Percentiles rank a stretch among this genome's conserved stretches.
Evolutionary conservation across 1,140 invertebrate species (phyloP).

Genomic region (Drosophila nikananu): DNA sequence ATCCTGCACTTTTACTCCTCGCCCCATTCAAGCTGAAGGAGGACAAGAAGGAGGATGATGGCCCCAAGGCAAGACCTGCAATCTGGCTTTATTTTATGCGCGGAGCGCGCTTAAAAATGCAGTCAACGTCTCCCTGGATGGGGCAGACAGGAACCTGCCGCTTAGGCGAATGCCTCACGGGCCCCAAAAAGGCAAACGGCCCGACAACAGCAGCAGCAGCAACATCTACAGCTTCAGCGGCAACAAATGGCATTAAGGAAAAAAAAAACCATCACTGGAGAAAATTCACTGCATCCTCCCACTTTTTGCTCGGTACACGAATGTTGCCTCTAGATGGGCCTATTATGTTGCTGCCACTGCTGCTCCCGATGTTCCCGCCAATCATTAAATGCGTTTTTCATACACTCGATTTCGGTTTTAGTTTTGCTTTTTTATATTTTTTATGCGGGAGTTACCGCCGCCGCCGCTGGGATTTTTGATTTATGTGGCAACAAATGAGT

Average conservation of each 20-base stretch:
- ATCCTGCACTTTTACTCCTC: slow-evolving; percentile 82
- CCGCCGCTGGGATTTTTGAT: slow-evolving; percentile 74
- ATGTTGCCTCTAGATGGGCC: slow-evolving; percentile 67
- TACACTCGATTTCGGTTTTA: slow-evolving; percentile 54
- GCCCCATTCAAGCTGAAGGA: slow-evolving; percentile 67
- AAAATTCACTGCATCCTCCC: slow-evolving; percentile 84
- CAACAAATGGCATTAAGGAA: slow-evolving; percentile 60
- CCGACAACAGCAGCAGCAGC: slow-evolving; percentile 62
- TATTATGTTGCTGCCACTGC: slow-evolving; percentile 67
- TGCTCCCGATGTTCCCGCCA: slow-evolving; percentile 51
- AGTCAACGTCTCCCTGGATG: slow-evolving; percentile 72
- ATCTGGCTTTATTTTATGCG: slow-evolving; percentile 83
- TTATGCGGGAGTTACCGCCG: slow-evolving; percentile 74
- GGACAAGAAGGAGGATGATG: slow-evolving; percentile 49
- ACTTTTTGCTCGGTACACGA: slow-evolving; percentile 76
- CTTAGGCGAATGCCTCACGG: slow-evolving; percentile 81
- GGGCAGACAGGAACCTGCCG: slow-evolving; percentile 79
- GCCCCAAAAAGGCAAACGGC: slow-evolving; percentile 81
- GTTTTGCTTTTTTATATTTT: slow-evolving; percentile 45
- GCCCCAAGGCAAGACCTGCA: slow-evolving; percentile 64
- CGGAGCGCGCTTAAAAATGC: slow-evolving; percentile 81
- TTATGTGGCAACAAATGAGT: slow-evolving; percentile 78
- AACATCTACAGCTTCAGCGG: slow-evolving; percentile 33
- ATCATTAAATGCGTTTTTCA: slow-evolving; percentile 82
- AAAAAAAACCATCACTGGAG: slow-evolving; percentile 45